These are phyloP conservation scores for Iphiclides podalirius DNA, from an alignment of 2,888 invertebrate genomes.

Conservation along the genomic window DNA sequence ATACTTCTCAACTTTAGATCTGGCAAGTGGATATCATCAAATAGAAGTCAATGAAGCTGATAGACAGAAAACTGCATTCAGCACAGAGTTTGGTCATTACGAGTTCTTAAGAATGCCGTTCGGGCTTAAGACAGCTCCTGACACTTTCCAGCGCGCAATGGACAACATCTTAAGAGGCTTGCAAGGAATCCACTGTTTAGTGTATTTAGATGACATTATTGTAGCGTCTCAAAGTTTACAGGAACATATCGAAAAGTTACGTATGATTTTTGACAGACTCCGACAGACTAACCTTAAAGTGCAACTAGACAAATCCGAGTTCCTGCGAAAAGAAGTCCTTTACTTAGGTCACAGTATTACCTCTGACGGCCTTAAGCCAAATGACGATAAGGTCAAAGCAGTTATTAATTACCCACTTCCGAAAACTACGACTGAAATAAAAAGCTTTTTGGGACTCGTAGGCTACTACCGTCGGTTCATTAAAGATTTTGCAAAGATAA, in stretches of 20 bases:
- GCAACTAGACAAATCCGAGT: conserved; percentile 33
- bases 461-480: conserved; percentile 38
- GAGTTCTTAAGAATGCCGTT: conserved; percentile 41
- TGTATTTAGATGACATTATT: conserved; percentile 38
- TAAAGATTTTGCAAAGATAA: conserved; percentile 24
- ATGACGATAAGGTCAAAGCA: conserved; percentile 35
- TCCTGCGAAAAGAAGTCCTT: conserved; percentile 23
- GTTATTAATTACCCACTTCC: conserved; percentile 33
- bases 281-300: conserved; percentile 25
- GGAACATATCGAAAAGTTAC: conserved; percentile 33
- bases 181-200: conserved; percentile 30
- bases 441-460: conserved; percentile 35
- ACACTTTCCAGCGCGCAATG: conserved; percentile 41
- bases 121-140: conserved; percentile 37
- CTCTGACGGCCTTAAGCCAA: conserved; percentile 38
- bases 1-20: too few species aligned
- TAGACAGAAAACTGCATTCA: conserved; percentile 40
- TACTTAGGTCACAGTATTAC: conserved; percentile 41
- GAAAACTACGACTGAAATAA: conserved; percentile 33
- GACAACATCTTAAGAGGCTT: conserved; percentile 37
- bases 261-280: conserved; percentile 34
- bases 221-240: conserved; percentile 29
- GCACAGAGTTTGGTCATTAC: conserved; percentile 35
- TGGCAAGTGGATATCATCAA: conserved; percentile 26
- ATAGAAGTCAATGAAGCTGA: conserved; percentile 27